phyloP scores from a whole-genome alignment of 1,140 invertebrate genomes.

The Aphidius ervi region DNA sequence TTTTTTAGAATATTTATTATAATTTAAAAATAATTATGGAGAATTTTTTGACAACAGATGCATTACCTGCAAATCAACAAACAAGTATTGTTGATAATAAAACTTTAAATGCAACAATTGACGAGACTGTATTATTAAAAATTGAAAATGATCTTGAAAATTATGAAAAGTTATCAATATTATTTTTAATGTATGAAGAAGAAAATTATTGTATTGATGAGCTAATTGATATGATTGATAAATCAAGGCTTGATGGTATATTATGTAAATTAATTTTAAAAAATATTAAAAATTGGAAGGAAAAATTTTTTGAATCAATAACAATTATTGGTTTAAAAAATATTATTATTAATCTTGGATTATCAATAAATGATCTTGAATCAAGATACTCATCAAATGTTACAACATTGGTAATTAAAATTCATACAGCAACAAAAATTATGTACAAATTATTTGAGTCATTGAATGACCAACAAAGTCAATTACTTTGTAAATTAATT shows the following conservation, averaged over 20 bases:
- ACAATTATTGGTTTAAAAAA: slow-evolving; percentile 10
- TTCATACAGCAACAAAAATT: slow-evolving; percentile 15
- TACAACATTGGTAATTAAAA: not conserved
- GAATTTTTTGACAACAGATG: slow-evolving; percentile 1
- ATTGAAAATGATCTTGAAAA: slow-evolving; percentile 6
- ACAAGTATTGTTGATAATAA: not conserved
- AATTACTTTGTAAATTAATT: slow-evolving; percentile 6
- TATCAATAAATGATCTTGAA: slow-evolving; percentile 2
- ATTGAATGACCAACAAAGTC: not conserved
- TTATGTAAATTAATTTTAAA: slow-evolving; percentile 1
- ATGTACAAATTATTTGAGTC: slow-evolving; percentile 13
- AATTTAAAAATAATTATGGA: too few relatives aligned
- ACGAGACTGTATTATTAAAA: not conserved
- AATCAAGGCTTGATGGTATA: not conserved
- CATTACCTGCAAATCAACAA: slow-evolving; percentile 1
- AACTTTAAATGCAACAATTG: not conserved
- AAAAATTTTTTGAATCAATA: slow-evolving; percentile 17
- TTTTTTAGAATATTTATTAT: too few relatives aligned
- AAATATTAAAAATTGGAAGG: slow-evolving; percentile 10
- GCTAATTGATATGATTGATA: not conserved
- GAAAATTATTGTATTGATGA: slow-evolving; percentile 3
- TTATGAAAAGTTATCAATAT: slow-evolving; percentile 15
- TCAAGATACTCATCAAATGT: not conserved
- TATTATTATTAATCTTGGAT: slow-evolving; percentile 3
- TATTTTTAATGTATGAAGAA: slow-evolving; percentile 8